Evolutionary conservation across 2,113 vertebrate genomes (phyloP), one percentile per base, ranked within the genome.

Genomic region (Progne subis): DNA sequence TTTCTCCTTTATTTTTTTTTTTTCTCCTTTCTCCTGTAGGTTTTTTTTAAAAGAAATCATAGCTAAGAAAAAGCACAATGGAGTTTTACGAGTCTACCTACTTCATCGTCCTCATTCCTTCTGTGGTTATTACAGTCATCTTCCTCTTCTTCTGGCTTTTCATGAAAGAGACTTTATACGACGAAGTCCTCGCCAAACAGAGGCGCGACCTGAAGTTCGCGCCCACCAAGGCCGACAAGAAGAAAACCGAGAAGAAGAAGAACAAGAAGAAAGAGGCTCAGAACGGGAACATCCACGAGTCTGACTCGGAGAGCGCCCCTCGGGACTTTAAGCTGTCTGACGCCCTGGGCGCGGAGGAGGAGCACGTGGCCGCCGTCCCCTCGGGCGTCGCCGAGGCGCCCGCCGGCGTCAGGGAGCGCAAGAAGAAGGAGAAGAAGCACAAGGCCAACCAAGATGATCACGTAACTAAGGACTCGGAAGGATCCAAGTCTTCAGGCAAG

Each of bases 61-160:
- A 86, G 39, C 93, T 79, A 69, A 94, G 80, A 72, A 90, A 92
- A 96, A 99, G 98, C 98, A 98, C 98, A 96, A 98, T 99, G 98
- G 99, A 99, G 96, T 98, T 99, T 96, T 99, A 99, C 3, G 99
- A 99, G 97, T 99, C 99, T 44, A 99, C 99, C 90, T 99, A 99
- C 98, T 99, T 99, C 57, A 98, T 99, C 94, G 97, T 99, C 97
- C 98, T 99, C 97, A 98, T 99, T 89, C 99, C 99, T 91, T 98
- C 98, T 24, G 98, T 99, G 94, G 99, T 99, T 86, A 99, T 99
- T 43, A 98, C 98, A 57, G 98, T 99, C 92, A 99, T 99, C 97
- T 99, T 99, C 98, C 98, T 99, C 88, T 99, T 99, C 98, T 99
- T 99, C 98, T 99, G 99, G 98, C 99, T 99, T 94, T 99, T 99